Base-by-base conservation (phyloP, 1,140 invertebrate species). In the Andrena cerasifolii region DNA sequence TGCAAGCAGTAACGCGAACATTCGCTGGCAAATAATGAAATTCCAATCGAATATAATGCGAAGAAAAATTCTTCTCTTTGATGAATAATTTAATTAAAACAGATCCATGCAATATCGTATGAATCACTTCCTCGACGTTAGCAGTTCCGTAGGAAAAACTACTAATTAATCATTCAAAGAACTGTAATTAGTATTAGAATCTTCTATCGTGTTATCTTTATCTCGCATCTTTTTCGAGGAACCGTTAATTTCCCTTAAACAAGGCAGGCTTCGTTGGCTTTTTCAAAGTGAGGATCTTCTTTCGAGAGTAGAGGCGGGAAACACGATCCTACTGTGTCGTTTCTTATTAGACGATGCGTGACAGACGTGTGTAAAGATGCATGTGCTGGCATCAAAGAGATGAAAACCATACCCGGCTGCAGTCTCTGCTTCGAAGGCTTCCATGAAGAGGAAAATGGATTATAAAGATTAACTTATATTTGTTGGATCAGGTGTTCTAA, bases 271-370 rank as follows among this genome's bases (percentile, higher is more conserved):
- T 7, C 36, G 51, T 47, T 36, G 28, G 31, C n/a, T 36, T 28
- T 47, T 67, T 47, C n/a, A 24, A 68, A 67, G 58, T 36, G 31
- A 33, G 73, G 53, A 75, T 75, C 73, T 26, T 63, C 72, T 75
- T 67, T 45, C 51, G n/a, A 26, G 40, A 45, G 21, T 10, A 21
- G 16, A 58, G 28, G 28, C 26, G 31, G 26, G 72, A 66, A 75
- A 75, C 51, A 58, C 40, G 73, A 75, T 75, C 62, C 12, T 40
- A 67, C 24, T 51, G 6, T 47, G 63, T 71, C 74, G 43, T 40
- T 61, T 61, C 66, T 61, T 61, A 77, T 77, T 71, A 71, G 56
- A 51, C 33, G 70, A 78, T 59, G 51, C 51, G 26, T 65, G 43
- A 66, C 47, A 71, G 26, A 70, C 65, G n/a, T 24, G 43, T 12